Evolutionary conservation across 2,888 invertebrate genomes (phyloP).

Genomic region (Drosophila gaucha): DNA sequence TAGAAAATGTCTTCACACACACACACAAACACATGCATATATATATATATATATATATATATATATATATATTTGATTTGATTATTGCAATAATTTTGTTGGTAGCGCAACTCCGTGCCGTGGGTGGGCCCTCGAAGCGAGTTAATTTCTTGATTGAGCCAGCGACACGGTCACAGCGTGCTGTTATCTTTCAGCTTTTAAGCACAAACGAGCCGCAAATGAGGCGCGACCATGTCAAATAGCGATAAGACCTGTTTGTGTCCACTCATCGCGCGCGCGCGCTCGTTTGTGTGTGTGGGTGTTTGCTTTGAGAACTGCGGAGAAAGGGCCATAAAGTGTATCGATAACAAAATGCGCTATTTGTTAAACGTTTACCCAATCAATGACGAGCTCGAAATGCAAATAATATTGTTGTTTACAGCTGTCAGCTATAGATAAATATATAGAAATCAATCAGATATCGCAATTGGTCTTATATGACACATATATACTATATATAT

Average conservation of each 20-base stretch:
- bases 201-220: constrained; percentile 47
- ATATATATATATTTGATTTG: constrained; percentile 24
- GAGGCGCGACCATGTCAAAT: constrained; percentile 40
- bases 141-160: constrained; percentile 17
- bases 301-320: constrained; percentile 4
- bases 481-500: no score
- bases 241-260: constrained; percentile 24
- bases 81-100: constrained; percentile 51
- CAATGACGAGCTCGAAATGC: no score
- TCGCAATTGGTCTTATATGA: no score
- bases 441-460: background rate
- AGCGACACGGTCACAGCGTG: constrained; percentile 5
- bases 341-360: constrained; percentile 27
- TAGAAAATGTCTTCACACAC: background rate
- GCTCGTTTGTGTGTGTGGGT: no score
- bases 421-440: no score
- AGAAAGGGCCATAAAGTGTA: constrained; percentile 20
- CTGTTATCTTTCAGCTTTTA: constrained; percentile 21
- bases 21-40: background rate
- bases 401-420: background rate
- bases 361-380: constrained; percentile 18
- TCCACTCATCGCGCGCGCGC: constrained; percentile 8
- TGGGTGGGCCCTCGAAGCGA: constrained; percentile 40
- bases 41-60: background rate
- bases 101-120: constrained; percentile 3